Base-by-base conservation (phyloP, 2,888 invertebrate genomes). In the Phyto melanocephala region DNA sequence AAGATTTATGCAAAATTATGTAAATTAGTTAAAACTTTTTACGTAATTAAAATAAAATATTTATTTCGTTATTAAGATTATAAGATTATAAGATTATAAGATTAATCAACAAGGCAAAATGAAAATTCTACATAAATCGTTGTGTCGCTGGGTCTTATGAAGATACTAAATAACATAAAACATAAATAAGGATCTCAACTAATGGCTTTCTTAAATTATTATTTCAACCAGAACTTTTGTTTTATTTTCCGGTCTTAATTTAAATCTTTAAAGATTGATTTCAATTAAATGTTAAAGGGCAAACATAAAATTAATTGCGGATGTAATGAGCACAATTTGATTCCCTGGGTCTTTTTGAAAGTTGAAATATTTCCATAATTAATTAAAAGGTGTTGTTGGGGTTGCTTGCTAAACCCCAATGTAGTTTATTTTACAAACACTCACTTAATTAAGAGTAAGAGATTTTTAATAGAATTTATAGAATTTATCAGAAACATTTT, bases 21-120 rank as follows among this genome's bases (percentile, higher is more conserved):
- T 87, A 89, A 89, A 89, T 89, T 89, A 88, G 86, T 87, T 89
- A 87, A 89, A 88, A 89, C 89, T 89, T 87, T 89, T 89, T 87
- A 87, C 86, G 87, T 88, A 85, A 86, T 87, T 87, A 87, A 89
- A 87, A 88, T 78, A 47, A 74, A 78, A 87, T 86, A 79, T 87
- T 76, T 72, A 72, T 75, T 79, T 65, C 50, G 52, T 72, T 80
- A 87, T 37, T 86, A 87, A 85, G 56, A n/a, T n/a, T n/a, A n/a
- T n/a, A n/a, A n/a, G n/a, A n/a, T n/a, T n/a, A n/a, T n/a, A n/a
- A n/a, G n/a, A n/a, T n/a, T n/a, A n/a, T n/a, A n/a, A n/a, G n/a
- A n/a, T n/a, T n/a, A n/a, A n/a, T n/a, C n/a, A n/a, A n/a, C n/a
- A n/a, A n/a, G n/a, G n/a, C n/a, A n/a, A n/a, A n/a, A n/a, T n/a